Conservation (phyloP, 2,113 vertebrate genomes). For the Muscicapa adusta region DNA sequence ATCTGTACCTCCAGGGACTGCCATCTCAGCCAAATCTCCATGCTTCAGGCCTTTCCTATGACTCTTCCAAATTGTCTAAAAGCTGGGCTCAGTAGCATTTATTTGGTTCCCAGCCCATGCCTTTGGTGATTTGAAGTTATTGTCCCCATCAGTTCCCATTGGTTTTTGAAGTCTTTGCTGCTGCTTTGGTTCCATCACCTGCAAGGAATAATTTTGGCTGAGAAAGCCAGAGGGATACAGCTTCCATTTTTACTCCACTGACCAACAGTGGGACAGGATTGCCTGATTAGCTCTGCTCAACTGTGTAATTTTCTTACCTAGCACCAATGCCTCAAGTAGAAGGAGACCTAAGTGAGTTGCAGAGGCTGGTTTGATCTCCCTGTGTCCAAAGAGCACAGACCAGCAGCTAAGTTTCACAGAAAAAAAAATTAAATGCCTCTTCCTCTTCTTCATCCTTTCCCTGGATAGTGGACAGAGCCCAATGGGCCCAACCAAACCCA, state of each 20-base stretch:
- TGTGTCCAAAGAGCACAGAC: not conserved
- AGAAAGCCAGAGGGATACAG: not conserved
- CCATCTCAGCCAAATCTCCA: not conserved
- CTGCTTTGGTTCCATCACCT: not conserved
- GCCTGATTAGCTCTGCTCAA: not conserved
- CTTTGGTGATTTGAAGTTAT: not conserved
- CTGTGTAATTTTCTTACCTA: not conserved
- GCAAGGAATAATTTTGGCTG: not conserved
- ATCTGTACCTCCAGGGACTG: not conserved
- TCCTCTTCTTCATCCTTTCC: not conserved
- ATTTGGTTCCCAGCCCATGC: not conserved
- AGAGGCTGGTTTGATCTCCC: not conserved
- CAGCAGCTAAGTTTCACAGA: not conserved
- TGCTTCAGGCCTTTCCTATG: not conserved
- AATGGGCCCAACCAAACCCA: not conserved
- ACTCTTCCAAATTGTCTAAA: not conserved
- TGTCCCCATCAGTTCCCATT: not conserved
- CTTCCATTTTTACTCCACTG: not conserved
- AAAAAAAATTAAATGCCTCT: not conserved
- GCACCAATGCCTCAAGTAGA: not conserved
- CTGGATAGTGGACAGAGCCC: not conserved
- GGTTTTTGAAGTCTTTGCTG: not conserved
- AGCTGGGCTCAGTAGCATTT: not conserved
- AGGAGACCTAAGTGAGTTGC: not conserved
- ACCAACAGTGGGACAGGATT: not conserved